These are phyloP conservation scores for Eupelmus urozonus DNA, from an alignment of 2,888 invertebrate species.

Conservation along the genomic window DNA sequence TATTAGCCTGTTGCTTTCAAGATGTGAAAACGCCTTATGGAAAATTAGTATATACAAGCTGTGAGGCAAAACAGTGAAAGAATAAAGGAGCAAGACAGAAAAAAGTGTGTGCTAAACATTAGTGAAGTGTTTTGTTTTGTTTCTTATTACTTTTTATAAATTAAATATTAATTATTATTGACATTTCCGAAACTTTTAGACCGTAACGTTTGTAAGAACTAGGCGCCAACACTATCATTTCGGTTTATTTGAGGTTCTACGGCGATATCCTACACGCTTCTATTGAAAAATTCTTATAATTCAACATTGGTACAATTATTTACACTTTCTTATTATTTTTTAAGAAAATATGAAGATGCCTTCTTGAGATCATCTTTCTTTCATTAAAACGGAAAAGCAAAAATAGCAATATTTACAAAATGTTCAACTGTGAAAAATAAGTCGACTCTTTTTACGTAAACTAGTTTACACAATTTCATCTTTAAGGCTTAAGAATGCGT, in stretches of 20 bases:
- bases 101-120: conserved; percentile 45
- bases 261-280: conserved; percentile 42
- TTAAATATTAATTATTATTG: conserved; percentile 20
- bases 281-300: conserved; percentile 55
- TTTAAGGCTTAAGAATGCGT: conserved; percentile 44
- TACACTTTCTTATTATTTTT: conserved; percentile 53
- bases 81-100: conserved; percentile 46
- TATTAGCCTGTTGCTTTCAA: conserved; percentile 29
- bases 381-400: conserved; percentile 53
- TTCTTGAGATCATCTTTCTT: conserved; percentile 55
- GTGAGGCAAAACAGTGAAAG: conserved; percentile 49
- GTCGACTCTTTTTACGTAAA: conserved; percentile 47
- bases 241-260: conserved; percentile 5
- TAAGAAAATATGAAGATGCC: conserved; percentile 59
- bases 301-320: conserved; percentile 57
- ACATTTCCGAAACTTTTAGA: conserved; percentile 49
- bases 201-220: conserved; percentile 47
- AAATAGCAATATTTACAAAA: conserved; percentile 59
- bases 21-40: conserved; percentile 12
- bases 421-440: conserved; percentile 55
- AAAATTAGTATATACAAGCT: conserved; percentile 59
- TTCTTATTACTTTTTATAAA: conserved; percentile 9
- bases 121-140: conserved; percentile 26
- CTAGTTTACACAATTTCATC: conserved; percentile 49
- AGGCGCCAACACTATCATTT: conserved; percentile 38